phyloP scores from a whole-genome alignment of 2,113 vertebrate species.

The Anarrhichthys ocellatus region DNA sequence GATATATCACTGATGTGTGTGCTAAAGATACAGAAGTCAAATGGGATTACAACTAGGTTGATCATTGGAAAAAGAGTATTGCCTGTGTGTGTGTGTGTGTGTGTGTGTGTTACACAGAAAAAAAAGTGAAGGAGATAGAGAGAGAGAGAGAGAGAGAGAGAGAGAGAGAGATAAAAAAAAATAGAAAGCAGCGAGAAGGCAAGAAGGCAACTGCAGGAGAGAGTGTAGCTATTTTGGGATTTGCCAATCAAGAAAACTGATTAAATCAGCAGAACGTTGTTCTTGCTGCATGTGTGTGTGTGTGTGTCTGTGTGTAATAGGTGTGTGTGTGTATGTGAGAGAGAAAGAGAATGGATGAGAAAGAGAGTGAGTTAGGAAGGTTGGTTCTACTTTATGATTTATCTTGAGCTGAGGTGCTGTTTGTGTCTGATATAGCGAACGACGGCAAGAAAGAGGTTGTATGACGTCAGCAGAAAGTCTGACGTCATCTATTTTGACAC shows the following conservation, averaged over 20 bases:
- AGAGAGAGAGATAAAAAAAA: slow-evolving; percentile 31
- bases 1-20: slow-evolving; percentile 9
- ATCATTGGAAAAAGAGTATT: slow-evolving; percentile 12
- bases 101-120: slow-evolving; percentile 29
- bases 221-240: slow-evolving; percentile 61
- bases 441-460: slow-evolving; percentile 16
- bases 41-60: slow-evolving; percentile 17
- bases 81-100: background rate
- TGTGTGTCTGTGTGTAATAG: slow-evolving; percentile 29
- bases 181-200: slow-evolving; percentile 26
- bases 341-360: background rate
- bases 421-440: slow-evolving; percentile 10
- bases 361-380: slow-evolving; percentile 10
- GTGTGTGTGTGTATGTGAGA: slow-evolving; percentile 11
- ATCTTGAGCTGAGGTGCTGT: slow-evolving; percentile 3
- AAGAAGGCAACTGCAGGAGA: slow-evolving; percentile 34
- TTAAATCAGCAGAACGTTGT: slow-evolving; percentile 58
- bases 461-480: slow-evolving; percentile 65
- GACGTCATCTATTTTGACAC: slow-evolving; percentile 68
- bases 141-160: slow-evolving; percentile 22
- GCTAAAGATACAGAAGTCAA: slow-evolving; percentile 9
- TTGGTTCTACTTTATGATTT: slow-evolving; percentile 33
- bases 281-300: slow-evolving; percentile 23
- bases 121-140: slow-evolving; percentile 43
- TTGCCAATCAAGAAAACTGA: slow-evolving; percentile 68